phyloP scores from a whole-genome alignment of 23 tunicate species.

The Ciona savignyi region DNA sequence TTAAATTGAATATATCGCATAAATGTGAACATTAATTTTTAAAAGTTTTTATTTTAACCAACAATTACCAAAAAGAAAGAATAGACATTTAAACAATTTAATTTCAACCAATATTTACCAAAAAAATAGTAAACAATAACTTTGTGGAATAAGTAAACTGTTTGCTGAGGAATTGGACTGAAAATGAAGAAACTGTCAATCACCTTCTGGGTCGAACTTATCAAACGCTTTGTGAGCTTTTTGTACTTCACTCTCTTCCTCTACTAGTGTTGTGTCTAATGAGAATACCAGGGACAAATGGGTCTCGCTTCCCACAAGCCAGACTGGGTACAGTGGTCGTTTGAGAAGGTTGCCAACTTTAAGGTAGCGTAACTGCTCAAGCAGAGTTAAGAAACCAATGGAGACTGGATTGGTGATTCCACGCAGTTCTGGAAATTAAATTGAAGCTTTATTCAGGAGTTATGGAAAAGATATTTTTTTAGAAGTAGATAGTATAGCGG shows the following conservation, averaged over 20 bases:
- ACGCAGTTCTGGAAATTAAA: slow-evolving; percentile 25
- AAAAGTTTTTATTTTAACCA: neutral
- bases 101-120: too few relatives aligned
- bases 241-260: slow-evolving; percentile 16
- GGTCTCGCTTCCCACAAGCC: slow-evolving; percentile 59
- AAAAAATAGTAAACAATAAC: too few relatives aligned
- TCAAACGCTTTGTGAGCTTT: slow-evolving; percentile 36
- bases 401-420: slow-evolving; percentile 38
- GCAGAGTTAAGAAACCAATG: slow-evolving; percentile 35
- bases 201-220: slow-evolving; percentile 44
- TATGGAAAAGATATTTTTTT: too few relatives aligned
- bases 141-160: too few relatives aligned
- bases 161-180: too few relatives aligned
- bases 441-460: too few relatives aligned
- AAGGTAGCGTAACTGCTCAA: slow-evolving; percentile 46
- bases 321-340: slow-evolving; percentile 47
- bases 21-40: too few relatives aligned
- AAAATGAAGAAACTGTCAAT: neutral
- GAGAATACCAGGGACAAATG: slow-evolving; percentile 43
- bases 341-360: slow-evolving; percentile 40
- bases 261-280: slow-evolving; percentile 23
- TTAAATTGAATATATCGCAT: too few relatives aligned
- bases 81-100: neutral
- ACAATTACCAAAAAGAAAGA: too few relatives aligned
- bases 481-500: too few relatives aligned